These are phyloP conservation scores for Lamprotornis superbus DNA, from an alignment of 2,113 vertebrate species.

Conservation along the genomic window DNA sequence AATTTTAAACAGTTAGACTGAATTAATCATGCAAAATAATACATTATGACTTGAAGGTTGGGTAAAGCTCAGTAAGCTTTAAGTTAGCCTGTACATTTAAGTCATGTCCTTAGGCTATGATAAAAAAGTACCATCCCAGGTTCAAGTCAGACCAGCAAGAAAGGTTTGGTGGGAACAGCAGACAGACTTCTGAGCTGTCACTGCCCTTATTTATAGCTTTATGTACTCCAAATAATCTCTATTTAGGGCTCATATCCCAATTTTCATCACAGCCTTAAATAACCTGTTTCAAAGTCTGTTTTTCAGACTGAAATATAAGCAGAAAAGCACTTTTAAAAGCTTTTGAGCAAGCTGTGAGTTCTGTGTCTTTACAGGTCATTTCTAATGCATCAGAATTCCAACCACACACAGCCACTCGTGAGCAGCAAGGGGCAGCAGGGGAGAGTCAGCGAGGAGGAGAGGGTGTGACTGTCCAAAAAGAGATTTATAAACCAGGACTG, in stretches of 20 bases:
- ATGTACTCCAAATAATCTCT: not conserved
- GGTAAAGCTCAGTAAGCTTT: not conserved
- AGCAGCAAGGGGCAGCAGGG: not conserved
- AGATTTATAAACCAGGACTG: not conserved
- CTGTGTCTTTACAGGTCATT: not conserved
- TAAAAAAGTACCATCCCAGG: not conserved
- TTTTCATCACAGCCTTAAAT: not conserved
- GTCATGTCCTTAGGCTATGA: not conserved
- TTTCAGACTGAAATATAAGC: not conserved
- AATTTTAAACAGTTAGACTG: not conserved
- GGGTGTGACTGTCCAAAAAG: not conserved
- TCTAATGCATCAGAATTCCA: not conserved
- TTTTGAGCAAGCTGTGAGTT: not conserved
- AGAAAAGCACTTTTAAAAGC: not conserved
- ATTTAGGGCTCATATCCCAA: not conserved
- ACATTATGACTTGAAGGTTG: not conserved
- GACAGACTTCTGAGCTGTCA: not conserved
- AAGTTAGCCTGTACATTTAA: not conserved
- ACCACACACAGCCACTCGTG: not conserved
- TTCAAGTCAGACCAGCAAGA: not conserved
- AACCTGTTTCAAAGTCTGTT: not conserved
- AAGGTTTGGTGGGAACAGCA: not conserved
- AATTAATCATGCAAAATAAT: not conserved
- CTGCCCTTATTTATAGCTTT: not conserved
- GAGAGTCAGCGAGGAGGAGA: not conserved